phyloP scores from a whole-genome alignment of 1,140 invertebrate species.

The Drosophila mauritiana region DNA sequence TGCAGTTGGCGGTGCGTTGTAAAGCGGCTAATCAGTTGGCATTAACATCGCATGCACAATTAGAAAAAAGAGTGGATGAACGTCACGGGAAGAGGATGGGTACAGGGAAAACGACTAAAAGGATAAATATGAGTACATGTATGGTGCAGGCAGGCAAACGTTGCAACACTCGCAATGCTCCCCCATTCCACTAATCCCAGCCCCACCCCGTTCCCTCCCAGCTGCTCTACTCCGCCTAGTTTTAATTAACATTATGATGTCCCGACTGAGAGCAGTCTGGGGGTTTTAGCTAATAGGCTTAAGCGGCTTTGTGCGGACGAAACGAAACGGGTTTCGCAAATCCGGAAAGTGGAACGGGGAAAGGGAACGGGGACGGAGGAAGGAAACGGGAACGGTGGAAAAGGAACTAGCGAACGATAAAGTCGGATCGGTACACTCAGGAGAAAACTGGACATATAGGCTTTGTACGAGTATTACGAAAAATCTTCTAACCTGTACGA shows the following conservation, averaged over 20 bases:
- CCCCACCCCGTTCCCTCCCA: background rate
- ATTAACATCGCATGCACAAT: slow-evolving; percentile 58
- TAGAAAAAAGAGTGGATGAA: slow-evolving; percentile 44
- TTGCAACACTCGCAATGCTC: slow-evolving; percentile 33
- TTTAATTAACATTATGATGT: slow-evolving; percentile 61
- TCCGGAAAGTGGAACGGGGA: slow-evolving; percentile 13
- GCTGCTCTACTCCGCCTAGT: slow-evolving; percentile 20
- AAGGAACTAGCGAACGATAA: slow-evolving; percentile 22
- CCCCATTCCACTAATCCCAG: slow-evolving; percentile 23
- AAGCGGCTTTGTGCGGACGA: slow-evolving; percentile 41
- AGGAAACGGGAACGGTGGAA: slow-evolving; percentile 3
- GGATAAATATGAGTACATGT: slow-evolving; percentile 5
- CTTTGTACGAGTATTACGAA: slow-evolving; percentile 1
- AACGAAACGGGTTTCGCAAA: slow-evolving; percentile 36
- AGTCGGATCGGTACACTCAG: slow-evolving; percentile 17
- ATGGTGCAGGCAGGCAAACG: slow-evolving; percentile 32
- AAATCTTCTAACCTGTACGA: slow-evolving; percentile 9
- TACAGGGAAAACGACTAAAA: background rate
- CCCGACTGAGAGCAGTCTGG: slow-evolving; percentile 40
- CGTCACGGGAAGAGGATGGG: background rate
- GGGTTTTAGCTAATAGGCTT: slow-evolving; percentile 53
- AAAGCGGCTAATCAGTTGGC: slow-evolving; percentile 62
- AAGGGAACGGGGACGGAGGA: background rate
- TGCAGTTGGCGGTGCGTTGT: slow-evolving; percentile 66
- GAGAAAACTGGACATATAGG: slow-evolving; percentile 10